Evolutionary conservation across 2,888 invertebrate genomes (phyloP).

Genomic region (Noctua pronuba): DNA sequence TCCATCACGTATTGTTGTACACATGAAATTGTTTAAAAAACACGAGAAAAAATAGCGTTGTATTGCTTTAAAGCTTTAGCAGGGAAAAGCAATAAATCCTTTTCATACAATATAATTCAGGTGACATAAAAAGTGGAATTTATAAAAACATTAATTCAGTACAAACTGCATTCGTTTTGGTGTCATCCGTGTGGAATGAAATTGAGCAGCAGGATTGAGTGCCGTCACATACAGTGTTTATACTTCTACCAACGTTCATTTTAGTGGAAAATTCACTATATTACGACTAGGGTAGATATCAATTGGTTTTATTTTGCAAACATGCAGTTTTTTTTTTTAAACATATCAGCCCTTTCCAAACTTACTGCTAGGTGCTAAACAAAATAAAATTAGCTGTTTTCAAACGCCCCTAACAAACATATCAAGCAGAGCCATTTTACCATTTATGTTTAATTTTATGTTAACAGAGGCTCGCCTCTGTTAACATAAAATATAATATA

Average conservation of each 20-base stretch:
- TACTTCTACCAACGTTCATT: slow-evolving; percentile 34
- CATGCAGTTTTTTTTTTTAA: neutral
- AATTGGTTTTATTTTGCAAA: neutral
- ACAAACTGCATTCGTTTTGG: slow-evolving; percentile 47
- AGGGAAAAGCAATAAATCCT: slow-evolving; percentile 39
- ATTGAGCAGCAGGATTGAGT: slow-evolving; percentile 60
- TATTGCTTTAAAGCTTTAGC: slow-evolving; percentile 38
- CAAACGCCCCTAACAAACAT: neutral
- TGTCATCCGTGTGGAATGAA: slow-evolving; percentile 52
- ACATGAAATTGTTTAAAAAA: slow-evolving; percentile 37
- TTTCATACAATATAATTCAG: slow-evolving; percentile 57
- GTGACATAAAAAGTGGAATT: slow-evolving; percentile 48
- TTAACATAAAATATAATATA: too few species aligned
- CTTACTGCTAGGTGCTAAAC: neutral
- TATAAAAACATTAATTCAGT: slow-evolving; percentile 58
- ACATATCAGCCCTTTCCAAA: too few species aligned
- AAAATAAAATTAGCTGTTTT: neutral
- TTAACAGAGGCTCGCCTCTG: too few species aligned
- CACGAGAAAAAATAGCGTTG: slow-evolving; percentile 14
- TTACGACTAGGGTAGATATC: neutral
- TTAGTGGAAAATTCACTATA: neutral
- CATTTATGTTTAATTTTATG: too few species aligned
- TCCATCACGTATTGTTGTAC: slow-evolving; percentile 3
- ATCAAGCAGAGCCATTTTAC: neutral
- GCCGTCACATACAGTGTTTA: slow-evolving; percentile 51